phyloP scores from a whole-genome alignment of 2,797 vertebrate species.

The Monodelphis domestica region DNA sequence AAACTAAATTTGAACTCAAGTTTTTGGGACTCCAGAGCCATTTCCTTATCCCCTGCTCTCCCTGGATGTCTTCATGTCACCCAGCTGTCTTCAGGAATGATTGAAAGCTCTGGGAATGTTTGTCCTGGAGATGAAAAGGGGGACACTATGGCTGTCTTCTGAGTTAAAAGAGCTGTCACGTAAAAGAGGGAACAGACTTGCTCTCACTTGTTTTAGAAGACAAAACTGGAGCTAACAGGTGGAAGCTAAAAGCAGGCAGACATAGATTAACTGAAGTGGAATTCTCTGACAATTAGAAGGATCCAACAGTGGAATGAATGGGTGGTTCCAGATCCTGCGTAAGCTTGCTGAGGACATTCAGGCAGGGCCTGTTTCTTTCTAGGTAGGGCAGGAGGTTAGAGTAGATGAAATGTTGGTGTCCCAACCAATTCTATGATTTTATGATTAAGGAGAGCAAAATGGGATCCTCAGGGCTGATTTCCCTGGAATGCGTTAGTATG shows the following conservation, averaged over 20 bases:
- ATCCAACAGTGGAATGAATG: background rate
- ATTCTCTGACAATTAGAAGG: background rate
- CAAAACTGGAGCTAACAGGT: background rate
- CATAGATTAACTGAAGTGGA: slow-evolving; percentile 24
- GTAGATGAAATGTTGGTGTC: background rate
- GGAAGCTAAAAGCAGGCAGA: background rate
- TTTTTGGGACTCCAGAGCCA: background rate
- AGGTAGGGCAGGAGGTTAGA: background rate
- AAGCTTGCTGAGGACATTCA: background rate
- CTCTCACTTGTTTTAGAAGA: background rate
- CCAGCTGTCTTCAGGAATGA: background rate
- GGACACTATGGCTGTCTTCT: background rate
- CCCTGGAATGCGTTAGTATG: background rate
- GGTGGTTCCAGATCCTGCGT: background rate
- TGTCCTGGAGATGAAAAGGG: background rate
- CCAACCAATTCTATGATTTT: background rate
- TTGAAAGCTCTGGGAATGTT: background rate
- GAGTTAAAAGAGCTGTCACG: background rate
- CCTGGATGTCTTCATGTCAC: background rate
- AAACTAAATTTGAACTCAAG: background rate
- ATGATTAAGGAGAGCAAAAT: background rate
- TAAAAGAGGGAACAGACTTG: background rate
- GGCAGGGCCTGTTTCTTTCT: background rate
- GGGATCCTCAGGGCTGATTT: background rate
- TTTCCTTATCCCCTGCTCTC: background rate